phyloP scores from a whole-genome alignment of 2,113 vertebrate genomes.

The Chloebia gouldiae region DNA sequence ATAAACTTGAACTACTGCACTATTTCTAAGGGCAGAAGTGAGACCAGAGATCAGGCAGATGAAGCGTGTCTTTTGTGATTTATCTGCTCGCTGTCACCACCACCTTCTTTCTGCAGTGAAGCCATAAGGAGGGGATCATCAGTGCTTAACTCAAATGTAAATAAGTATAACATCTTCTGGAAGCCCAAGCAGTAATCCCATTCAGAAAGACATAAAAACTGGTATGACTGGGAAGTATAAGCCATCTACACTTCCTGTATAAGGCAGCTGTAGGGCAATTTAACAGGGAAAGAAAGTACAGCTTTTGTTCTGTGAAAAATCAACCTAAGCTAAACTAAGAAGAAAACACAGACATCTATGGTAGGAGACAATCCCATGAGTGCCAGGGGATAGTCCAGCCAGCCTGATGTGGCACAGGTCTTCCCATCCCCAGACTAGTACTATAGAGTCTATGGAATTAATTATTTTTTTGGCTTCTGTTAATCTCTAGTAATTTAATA shows the following conservation, averaged over 20 bases:
- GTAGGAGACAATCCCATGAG: neutral
- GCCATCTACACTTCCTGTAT: neutral
- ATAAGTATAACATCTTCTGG: neutral
- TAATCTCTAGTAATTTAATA: neutral
- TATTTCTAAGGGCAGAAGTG: conserved; percentile 40
- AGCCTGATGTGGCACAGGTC: neutral
- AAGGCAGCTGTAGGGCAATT: neutral
- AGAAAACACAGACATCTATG: neutral
- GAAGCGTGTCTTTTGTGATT: conserved; percentile 29
- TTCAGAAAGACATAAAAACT: neutral
- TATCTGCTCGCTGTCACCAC: neutral
- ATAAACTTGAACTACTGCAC: conserved; percentile 37
- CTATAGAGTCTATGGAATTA: neutral
- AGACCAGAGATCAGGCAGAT: conserved; percentile 45
- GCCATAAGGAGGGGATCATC: neutral
- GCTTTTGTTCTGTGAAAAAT: neutral
- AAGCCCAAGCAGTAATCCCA: neutral
- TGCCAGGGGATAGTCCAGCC: neutral
- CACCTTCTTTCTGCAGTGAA: neutral
- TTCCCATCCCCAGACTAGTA: neutral
- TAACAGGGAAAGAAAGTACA: neutral
- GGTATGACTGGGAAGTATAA: neutral
- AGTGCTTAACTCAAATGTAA: conserved; percentile 22
- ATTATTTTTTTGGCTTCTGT: neutral
- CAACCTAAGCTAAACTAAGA: neutral